phyloP scores from a whole-genome alignment of 2,888 invertebrate genomes.

The Anoplius nigerrimus region DNA sequence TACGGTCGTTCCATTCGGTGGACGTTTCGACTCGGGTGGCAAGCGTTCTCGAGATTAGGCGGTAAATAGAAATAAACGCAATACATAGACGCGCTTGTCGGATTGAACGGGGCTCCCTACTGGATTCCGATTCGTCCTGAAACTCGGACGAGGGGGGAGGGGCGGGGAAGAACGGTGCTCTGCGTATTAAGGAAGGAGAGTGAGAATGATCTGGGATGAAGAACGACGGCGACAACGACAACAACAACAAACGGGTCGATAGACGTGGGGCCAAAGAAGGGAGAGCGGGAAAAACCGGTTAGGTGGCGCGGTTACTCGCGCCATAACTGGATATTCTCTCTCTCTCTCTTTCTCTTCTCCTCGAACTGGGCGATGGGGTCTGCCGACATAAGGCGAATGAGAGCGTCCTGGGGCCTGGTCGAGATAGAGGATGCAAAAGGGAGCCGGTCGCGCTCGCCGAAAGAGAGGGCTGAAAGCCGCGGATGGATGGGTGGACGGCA shows the following conservation, averaged over 20 bases:
- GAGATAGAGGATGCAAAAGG: not conserved
- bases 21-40: too few species aligned
- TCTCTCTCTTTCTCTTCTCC: not conserved
- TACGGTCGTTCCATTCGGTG: too few species aligned
- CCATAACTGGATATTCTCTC: slow-evolving; percentile 46
- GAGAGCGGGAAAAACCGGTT: slow-evolving; percentile 55
- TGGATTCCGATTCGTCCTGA: slow-evolving; percentile 30
- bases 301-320: slow-evolving; percentile 7
- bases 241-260: slow-evolving; percentile 20
- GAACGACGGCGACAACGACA: too few species aligned
- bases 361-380: not conserved
- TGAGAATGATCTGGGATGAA: slow-evolving; percentile 1
- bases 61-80: not conserved
- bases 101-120: not conserved
- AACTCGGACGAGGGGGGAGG: not conserved
- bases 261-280: slow-evolving; percentile 9
- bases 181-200: not conserved
- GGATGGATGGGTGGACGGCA: too few species aligned
- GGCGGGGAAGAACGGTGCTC: not conserved
- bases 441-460: slow-evolving; percentile 7
- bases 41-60: too few species aligned
- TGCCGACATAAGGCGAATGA: slow-evolving; percentile 1
- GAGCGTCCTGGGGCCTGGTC: slow-evolving; percentile 2
- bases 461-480: not conserved
- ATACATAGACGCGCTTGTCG: slow-evolving; percentile 3